A percentile compares a stretch with the other conserved stretches of the same genome.
These are phyloP conservation scores for Drosophila saltans DNA, from an alignment of 1,140 invertebrate genomes.

Conservation along the genomic window DNA sequence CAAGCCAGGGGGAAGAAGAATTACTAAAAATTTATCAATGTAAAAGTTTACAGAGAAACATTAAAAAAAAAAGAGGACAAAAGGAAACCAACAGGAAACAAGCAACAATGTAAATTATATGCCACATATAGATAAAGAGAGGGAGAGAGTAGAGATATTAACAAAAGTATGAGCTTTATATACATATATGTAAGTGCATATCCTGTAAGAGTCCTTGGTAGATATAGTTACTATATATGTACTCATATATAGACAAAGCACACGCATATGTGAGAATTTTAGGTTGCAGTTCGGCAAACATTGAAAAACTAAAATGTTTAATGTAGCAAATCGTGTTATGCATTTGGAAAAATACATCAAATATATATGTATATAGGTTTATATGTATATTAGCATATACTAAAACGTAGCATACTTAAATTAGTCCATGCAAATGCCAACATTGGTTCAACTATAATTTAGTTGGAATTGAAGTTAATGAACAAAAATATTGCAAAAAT, in stretches of 20 bases:
- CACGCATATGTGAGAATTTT: conserved; percentile 13
- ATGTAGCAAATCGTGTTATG: conserved; percentile 20
- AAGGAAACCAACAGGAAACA: conserved; percentile 54
- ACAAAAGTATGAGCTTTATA: conserved; percentile 8
- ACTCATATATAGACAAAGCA: conserved; percentile 1
- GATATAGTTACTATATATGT: neutral
- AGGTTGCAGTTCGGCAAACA: conserved; percentile 26
- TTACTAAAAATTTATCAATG: conserved; percentile 82
- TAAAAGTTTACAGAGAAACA: conserved; percentile 59
- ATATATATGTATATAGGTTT: neutral
- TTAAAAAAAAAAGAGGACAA: neutral
- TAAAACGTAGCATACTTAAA: no score
- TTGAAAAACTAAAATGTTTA: conserved; percentile 20
- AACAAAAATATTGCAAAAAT: no score
- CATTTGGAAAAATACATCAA: neutral
- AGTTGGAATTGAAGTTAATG: no score
- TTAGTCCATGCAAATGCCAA: neutral
- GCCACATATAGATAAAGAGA: conserved; percentile 33
- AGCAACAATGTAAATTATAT: conserved; percentile 81
- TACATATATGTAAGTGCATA: conserved; percentile 12
- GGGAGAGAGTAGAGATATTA: neutral
- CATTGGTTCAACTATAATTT: neutral
- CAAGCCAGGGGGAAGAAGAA: conserved; percentile 65
- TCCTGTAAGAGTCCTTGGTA: conserved; percentile 41
- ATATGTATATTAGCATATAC: neutral